Evolutionary conservation across 2,888 invertebrate species (phyloP).

Genomic region (Papilio demoleus): DNA sequence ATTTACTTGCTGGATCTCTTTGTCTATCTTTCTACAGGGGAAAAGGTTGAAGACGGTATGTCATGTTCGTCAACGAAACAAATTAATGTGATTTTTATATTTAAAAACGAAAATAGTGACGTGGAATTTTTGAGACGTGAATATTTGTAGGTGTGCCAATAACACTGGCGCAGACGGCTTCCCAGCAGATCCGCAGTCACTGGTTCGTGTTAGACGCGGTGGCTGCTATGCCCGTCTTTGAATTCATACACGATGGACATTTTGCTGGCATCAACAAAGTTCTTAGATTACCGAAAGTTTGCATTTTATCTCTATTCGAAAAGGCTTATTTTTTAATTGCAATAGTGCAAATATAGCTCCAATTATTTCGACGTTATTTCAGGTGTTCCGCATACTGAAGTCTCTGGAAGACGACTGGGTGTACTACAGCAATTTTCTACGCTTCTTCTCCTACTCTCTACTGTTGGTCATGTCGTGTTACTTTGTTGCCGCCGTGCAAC

Average conservation of each 20-base stretch:
- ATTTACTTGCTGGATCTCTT: constrained; percentile 63
- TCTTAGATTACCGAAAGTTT: constrained; percentile 66
- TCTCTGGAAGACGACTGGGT: constrained; percentile 61
- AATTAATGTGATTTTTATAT: no score
- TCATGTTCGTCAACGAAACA: neutral
- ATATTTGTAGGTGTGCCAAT: constrained; percentile 66
- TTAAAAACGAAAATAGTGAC: no score
- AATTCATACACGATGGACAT: constrained; percentile 61
- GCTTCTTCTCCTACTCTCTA: constrained; percentile 66
- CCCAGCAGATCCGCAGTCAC: constrained; percentile 65
- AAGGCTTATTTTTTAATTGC: no score
- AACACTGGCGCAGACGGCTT: constrained; percentile 68
- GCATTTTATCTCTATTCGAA: neutral
- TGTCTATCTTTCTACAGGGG: constrained; percentile 68
- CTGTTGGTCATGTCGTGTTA: constrained; percentile 65
- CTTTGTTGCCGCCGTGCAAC: constrained; percentile 66
- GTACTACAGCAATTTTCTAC: constrained; percentile 61
- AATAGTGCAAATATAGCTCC: neutral
- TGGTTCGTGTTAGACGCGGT: constrained; percentile 69
- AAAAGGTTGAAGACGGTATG: constrained; percentile 70
- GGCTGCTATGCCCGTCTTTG: constrained; percentile 65
- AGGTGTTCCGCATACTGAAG: constrained; percentile 68
- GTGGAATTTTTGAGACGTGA: neutral
- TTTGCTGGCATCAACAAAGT: constrained; percentile 72
- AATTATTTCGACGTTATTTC: neutral